Evolutionary conservation across 30 jellyfish, hydroid and myxozoan species (phyloP).

Genomic region (Pseudorhiza aurosa): DNA sequence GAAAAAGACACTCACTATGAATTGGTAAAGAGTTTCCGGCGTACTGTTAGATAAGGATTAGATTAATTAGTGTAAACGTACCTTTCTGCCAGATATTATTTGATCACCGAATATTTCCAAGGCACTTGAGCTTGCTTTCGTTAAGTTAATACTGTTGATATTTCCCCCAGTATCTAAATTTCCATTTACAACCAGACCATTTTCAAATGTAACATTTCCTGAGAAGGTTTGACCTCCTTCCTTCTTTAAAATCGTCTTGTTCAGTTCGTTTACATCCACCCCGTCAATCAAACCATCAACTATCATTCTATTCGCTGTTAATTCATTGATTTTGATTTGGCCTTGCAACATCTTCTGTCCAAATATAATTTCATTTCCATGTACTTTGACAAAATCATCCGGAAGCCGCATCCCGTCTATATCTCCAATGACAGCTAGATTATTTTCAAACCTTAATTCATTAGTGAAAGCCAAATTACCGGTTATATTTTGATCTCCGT

Average conservation of each 20-base stretch:
- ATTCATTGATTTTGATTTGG: not conserved
- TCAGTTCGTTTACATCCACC: slow-evolving; percentile 70
- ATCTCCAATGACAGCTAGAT: slow-evolving; percentile 30
- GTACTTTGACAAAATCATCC: slow-evolving; percentile 52
- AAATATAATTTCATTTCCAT: slow-evolving; percentile 47
- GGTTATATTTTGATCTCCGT: slow-evolving; percentile 62
- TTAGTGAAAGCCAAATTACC: slow-evolving; percentile 36
- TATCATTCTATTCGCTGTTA: slow-evolving; percentile 51
- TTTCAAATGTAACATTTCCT: slow-evolving; percentile 50
- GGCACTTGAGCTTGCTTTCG: slow-evolving; percentile 61
- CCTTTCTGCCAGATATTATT: slow-evolving; percentile 82
- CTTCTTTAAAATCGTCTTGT: slow-evolving; percentile 53
- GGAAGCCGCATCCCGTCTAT: slow-evolving; percentile 53
- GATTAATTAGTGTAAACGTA: not conserved
- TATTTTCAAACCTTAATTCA: not conserved
- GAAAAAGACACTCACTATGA: too few relatives aligned
- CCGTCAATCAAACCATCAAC: slow-evolving; percentile 75
- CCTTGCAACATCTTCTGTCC: slow-evolving; percentile 68
- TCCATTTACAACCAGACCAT: slow-evolving; percentile 49
- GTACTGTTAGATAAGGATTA: not conserved
- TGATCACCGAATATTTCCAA: slow-evolving; percentile 78
- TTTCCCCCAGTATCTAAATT: slow-evolving; percentile 53
- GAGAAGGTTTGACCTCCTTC: slow-evolving; percentile 77
- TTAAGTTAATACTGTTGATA: slow-evolving; percentile 72
- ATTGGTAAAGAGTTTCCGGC: not conserved